These are phyloP conservation scores for Liparis tanakae DNA, from an alignment of 2,797 vertebrate species.

Conservation along the genomic window DNA sequence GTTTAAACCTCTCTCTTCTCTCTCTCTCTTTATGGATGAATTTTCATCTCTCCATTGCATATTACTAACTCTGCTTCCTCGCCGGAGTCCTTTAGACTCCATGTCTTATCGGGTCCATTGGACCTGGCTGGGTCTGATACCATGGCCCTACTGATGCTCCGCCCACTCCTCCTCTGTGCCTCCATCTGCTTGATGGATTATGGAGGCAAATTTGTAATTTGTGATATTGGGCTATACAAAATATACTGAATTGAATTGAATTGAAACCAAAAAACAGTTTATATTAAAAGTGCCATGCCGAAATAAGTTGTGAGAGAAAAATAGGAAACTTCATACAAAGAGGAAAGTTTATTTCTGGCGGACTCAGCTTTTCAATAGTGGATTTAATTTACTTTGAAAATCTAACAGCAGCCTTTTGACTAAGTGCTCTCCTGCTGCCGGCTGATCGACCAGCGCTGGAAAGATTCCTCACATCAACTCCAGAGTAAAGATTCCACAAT, in stretches of 20 bases:
- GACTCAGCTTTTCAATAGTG: slow-evolving; percentile 7
- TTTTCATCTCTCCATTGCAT: too few relatives aligned
- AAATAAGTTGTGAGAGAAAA: not conserved
- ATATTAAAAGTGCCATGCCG: not conserved
- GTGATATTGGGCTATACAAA: too few relatives aligned
- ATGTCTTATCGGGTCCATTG: too few relatives aligned
- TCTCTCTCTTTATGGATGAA: too few relatives aligned
- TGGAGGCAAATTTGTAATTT: too few relatives aligned
- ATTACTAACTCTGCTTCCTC: too few relatives aligned
- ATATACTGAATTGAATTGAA: too few relatives aligned
- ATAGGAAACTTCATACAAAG: not conserved
- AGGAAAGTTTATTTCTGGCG: not conserved
- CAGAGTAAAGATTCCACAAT: not conserved
- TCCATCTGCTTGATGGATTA: too few relatives aligned
- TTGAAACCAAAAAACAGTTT: not conserved
- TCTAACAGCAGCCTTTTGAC: slow-evolving; percentile 6
- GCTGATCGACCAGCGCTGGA: not conserved
- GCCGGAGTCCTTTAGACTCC: too few relatives aligned
- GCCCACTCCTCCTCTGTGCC: too few relatives aligned
- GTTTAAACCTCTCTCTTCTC: not conserved
- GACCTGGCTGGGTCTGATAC: too few relatives aligned
- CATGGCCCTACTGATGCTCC: too few relatives aligned
- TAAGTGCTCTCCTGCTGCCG: slow-evolving; percentile 9
- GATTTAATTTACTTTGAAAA: slow-evolving; percentile 1
- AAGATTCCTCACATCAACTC: not conserved